Evolutionary conservation across 2,113 vertebrate genomes (phyloP).

Genomic region (Plestiodon gilberti): DNA sequence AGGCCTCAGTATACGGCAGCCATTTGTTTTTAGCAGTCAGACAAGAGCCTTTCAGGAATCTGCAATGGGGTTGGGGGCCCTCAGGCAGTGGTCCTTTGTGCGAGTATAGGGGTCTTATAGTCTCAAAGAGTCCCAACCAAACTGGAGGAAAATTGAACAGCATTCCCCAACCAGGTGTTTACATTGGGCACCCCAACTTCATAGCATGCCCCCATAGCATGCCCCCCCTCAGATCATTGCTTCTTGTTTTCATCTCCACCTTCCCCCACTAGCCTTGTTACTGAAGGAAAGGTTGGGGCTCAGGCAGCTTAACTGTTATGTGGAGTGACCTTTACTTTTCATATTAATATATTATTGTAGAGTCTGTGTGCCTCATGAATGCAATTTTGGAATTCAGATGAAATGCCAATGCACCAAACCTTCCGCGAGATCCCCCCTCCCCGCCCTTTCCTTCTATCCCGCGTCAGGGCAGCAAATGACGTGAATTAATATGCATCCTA

Average conservation of each 20-base stretch:
- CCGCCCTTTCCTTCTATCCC: constrained; percentile 51
- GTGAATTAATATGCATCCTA: constrained; percentile 92
- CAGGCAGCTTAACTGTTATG: constrained; percentile 92
- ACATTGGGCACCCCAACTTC: constrained; percentile 44
- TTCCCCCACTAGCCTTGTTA: constrained; percentile 73
- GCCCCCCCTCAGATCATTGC: constrained; percentile 63
- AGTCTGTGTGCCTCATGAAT: constrained; percentile 88
- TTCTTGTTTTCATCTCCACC: constrained; percentile 70
- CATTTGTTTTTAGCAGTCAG: too few relatives aligned
- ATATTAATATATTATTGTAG: constrained; percentile 96
- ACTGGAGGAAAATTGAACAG: constrained; percentile 36
- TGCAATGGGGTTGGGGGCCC: too few relatives aligned
- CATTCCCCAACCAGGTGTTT: constrained; percentile 54
- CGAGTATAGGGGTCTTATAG: too few relatives aligned
- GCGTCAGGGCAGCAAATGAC: constrained; percentile 73
- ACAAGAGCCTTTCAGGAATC: too few relatives aligned
- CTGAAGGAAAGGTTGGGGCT: constrained; percentile 93
- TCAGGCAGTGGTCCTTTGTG: too few relatives aligned
- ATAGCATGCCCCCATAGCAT: constrained; percentile 37
- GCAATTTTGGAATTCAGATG: constrained; percentile 92
- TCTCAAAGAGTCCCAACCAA: too few relatives aligned
- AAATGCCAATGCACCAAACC: constrained; percentile 87
- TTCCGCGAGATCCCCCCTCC: constrained; percentile 58
- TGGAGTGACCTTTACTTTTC: constrained; percentile 97
- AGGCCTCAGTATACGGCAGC: too few relatives aligned